These are phyloP conservation scores for Gallinago nigripennis DNA, from an alignment of 2,797 vertebrate species.

Conservation along the genomic window DNA sequence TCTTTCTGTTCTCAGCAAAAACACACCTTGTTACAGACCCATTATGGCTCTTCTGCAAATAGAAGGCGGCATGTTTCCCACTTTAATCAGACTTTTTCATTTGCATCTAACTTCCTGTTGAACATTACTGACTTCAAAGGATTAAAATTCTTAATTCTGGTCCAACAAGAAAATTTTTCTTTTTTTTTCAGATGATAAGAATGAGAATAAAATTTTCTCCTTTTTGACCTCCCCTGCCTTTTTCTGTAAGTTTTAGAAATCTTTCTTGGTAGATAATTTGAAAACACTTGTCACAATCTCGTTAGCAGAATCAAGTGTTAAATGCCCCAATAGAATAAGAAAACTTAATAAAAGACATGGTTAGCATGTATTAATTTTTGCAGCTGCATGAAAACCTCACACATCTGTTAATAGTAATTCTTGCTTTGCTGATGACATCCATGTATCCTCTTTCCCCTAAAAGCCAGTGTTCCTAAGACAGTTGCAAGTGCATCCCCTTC, in stretches of 20 bases:
- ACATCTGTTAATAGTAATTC: constrained; percentile 44
- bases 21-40: background rate
- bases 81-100: background rate
- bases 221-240: background rate
- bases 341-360: constrained; percentile 31
- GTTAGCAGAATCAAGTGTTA: background rate
- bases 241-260: background rate
- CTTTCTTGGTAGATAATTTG: background rate
- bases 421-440: constrained; percentile 43
- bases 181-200: background rate
- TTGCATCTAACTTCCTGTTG: background rate
- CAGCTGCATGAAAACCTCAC: constrained; percentile 53
- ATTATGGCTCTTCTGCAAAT: background rate
- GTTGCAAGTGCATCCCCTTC: background rate
- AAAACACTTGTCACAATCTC: background rate
- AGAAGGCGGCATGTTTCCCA: background rate
- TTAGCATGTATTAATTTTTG: constrained; percentile 67
- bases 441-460: background rate
- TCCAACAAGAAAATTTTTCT: background rate
- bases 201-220: background rate
- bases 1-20: background rate
- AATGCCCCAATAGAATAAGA: background rate
- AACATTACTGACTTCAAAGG: background rate
- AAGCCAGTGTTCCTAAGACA: background rate
- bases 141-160: constrained; percentile 3